Base-by-base conservation (phyloP, 92 coral and sea anemone genomes). In the Epizoanthus illoricatus region DNA sequence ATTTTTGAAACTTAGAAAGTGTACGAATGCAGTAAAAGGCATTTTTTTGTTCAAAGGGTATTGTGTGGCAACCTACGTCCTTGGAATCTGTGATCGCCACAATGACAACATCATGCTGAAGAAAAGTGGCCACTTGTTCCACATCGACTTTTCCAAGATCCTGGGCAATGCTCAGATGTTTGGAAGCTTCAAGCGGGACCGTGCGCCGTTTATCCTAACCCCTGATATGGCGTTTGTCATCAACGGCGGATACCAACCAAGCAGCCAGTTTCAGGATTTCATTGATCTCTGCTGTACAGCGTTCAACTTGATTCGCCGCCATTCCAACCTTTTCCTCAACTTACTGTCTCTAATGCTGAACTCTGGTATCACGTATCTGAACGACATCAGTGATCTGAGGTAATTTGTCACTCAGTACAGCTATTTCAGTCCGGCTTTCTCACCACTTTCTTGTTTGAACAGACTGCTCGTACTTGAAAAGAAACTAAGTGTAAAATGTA, bases 121-220 rank as follows among this genome's bases (percentile, higher is more conserved):
- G 86, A 89, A 87, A 69, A 97, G 98, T 33, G 99, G 99, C 24
- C 98, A 97, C 84, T 80, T 97, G 17, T 97, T 97, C 80, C 99
- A 97, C 87, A 94, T 97, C 74, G 99, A 97, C 69, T 97, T 97
- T 83, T 92, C 99, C 80, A 97, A 93, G 90, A 93, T 97, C 86
- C 98, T 97, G 21, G 99, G 99, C 62, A 90, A 94, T 67, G 93
- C 99, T 72, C 99, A 97, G 88, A 97, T 97, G 99, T 97, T 97
- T 63, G 99, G 99, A 5, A 89, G 87, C 45, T 97, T 97, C 85
- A 92, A 93, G 36, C 99, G 99, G 9, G 99, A 97, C 87, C 98
- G 99, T 71, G 94, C 99, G 7, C 99, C 99, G 60, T 97, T 97
- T 85, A 97, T 97, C 21, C 87, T 97, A n/a, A 97, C 99, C 36